A percentile compares a stretch with the other conserved stretches of the same genome.
Evolutionary conservation across 2,888 invertebrate genomes (phyloP).

Genomic region (Drosophila pullipes): DNA sequence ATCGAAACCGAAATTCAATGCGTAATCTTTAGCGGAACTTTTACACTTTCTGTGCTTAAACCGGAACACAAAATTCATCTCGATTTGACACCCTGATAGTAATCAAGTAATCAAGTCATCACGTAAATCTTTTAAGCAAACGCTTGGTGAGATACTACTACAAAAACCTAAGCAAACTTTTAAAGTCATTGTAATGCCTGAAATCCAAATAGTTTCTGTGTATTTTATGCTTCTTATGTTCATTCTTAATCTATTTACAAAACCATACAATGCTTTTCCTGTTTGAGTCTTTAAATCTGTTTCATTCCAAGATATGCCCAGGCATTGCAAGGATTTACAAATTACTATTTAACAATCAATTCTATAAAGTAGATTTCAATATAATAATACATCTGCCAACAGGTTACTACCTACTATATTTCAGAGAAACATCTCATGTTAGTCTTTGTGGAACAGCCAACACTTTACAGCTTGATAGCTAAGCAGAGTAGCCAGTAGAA

Average conservation of each 20-base stretch:
- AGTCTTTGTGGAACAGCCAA: background rate
- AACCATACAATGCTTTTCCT: background rate
- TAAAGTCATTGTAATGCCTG: background rate
- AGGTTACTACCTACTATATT: background rate
- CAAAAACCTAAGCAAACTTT: background rate
- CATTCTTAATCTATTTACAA: background rate
- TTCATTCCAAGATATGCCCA: background rate
- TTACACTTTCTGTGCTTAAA: background rate
- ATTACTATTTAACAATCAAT: background rate
- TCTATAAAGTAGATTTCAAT: background rate
- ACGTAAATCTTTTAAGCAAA: background rate
- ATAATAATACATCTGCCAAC: background rate
- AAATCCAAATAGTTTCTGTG: background rate
- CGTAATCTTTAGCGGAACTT: background rate
- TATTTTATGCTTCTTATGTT: background rate
- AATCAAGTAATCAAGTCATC: background rate
- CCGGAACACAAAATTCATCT: background rate
- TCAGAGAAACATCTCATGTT: constrained; percentile 2
- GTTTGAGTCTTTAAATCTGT: background rate
- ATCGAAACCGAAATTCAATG: background rate
- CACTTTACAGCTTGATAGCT: background rate
- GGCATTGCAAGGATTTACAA: background rate
- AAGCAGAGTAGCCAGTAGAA: background rate
- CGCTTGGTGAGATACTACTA: background rate
- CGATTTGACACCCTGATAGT: background rate